Evolutionary conservation across 2,888 invertebrate species (phyloP), one percentile per base, ranked within the genome.

Genomic region (Bibio marci): DNA sequence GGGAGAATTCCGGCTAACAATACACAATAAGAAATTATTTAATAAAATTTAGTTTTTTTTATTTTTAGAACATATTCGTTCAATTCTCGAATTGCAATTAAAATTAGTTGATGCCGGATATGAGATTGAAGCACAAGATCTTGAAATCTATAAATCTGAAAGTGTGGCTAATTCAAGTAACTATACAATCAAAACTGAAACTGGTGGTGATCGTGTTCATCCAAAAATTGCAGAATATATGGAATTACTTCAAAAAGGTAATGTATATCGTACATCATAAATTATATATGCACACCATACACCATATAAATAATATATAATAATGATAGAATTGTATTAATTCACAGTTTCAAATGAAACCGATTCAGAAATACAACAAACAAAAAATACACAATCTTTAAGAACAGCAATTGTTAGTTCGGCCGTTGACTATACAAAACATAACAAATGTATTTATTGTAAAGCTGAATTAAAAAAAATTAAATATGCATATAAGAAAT

Each of bases 101-200:
- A 82, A 87, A 50, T 64, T 90, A 4, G 59, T 91, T 4, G 73
- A 85, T 49, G 69, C 71, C 3, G 88, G 90, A 1, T 71, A 74
- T 51, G 64, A 82, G 1, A 73, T 73, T 18, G 76, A 80, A 47
- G 76, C 87, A 1, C 67, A 79, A 41, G 78, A 79, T 42, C 59
- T 81, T 19, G 74, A 78, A 38, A 41, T 54, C 1, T 60, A 49
- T 26, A 62, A 61, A 42, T 55, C 59, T 0, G 56, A 59, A 39
- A 41, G 50, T 4, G 53, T 48, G 48, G 54, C 26, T 44, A 48
- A 60, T 22, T 57, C 58, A 13, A 59, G 62, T 38, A 53, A 62
- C 3, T 44, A 47, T 7, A 37, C 50, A 34, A 58, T 51, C 2
- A 59, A 53, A 42, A 47, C 46, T 6, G 53, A 52, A 41, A 56